A percentile compares a stretch with the other conserved stretches of the same genome.
phyloP scores from a whole-genome alignment of 2,113 vertebrate genomes.

The Bos javanicus region DNA sequence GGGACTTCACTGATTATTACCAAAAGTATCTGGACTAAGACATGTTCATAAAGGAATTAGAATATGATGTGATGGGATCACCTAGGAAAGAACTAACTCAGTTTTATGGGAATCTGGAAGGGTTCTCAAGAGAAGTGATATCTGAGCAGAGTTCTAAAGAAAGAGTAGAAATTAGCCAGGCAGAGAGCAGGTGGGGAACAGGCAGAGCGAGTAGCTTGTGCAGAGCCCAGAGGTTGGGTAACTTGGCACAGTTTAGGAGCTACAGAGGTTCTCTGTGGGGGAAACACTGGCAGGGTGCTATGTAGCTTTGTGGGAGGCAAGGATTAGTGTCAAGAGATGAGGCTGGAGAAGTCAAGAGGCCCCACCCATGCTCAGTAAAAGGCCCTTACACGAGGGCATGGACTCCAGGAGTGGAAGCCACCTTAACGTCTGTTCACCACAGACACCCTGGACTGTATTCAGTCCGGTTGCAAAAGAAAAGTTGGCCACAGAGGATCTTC shows the following conservation, averaged over 20 bases:
- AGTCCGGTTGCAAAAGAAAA: not conserved
- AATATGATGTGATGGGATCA: not conserved
- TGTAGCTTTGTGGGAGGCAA: not conserved
- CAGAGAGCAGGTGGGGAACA: not conserved
- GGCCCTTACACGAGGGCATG: not conserved
- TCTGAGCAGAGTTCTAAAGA: not conserved
- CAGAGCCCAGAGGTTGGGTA: not conserved
- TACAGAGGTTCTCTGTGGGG: not conserved
- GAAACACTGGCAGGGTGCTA: not conserved
- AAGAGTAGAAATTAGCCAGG: not conserved
- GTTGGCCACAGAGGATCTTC: too few relatives aligned
- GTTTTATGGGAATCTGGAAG: not conserved
- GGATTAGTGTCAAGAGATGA: not conserved
- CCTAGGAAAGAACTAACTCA: not conserved
- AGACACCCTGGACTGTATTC: accelerated
- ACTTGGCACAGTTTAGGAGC: not conserved
- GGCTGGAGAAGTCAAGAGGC: not conserved
- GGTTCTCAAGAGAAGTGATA: not conserved
- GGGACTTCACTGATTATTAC: not conserved
- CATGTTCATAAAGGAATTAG: not conserved
- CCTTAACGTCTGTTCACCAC: not conserved
- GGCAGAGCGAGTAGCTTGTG: not conserved
- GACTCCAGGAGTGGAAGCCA: not conserved
- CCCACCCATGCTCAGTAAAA: not conserved
- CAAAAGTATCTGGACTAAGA: not conserved